Conservation (phyloP, 1,140 invertebrate genomes). For the Caenorhabditis remanei region DNA sequence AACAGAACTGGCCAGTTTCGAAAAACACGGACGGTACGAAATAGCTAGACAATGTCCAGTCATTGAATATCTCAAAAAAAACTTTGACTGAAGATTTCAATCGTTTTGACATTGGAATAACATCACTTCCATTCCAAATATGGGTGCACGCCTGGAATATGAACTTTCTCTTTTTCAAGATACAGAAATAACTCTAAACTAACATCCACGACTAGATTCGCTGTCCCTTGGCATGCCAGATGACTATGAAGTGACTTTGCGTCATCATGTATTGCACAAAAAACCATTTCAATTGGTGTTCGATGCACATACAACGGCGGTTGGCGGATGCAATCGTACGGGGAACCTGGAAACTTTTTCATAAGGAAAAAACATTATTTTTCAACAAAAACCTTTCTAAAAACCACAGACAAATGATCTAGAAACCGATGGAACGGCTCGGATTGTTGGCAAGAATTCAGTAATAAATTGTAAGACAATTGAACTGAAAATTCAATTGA, state of each 20-base stretch:
- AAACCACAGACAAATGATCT: conserved; percentile 60
- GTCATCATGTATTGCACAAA: conserved; percentile 55
- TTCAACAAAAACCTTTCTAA: not conserved
- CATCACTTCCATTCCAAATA: conserved; percentile 48
- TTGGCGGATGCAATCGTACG: conserved; percentile 56
- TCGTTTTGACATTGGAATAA: conserved; percentile 51
- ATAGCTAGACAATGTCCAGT: conserved; percentile 60
- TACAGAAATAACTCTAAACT: not conserved
- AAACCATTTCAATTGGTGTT: conserved; percentile 61
- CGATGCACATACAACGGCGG: conserved; percentile 61
- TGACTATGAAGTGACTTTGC: conserved; percentile 42
- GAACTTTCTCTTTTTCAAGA: no score
- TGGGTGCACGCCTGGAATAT: conserved; percentile 57
- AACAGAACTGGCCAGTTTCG: not conserved
- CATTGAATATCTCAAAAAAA: conserved; percentile 58
- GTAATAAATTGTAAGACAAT: conserved; percentile 33
- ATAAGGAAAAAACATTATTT: no score
- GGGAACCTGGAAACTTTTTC: conserved; percentile 38
- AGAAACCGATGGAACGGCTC: conserved; percentile 41
- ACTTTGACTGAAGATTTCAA: conserved; percentile 10
- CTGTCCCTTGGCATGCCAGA: conserved; percentile 53
- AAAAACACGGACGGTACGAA: conserved; percentile 46
- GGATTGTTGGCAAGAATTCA: conserved; percentile 57
- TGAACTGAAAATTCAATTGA: conserved; percentile 50
- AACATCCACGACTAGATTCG: conserved; percentile 44